A percentile compares a stretch with the other conserved stretches of the same genome.
Conservation (phyloP, 1,140 invertebrate species). For the Euglossa dilemma region DNA sequence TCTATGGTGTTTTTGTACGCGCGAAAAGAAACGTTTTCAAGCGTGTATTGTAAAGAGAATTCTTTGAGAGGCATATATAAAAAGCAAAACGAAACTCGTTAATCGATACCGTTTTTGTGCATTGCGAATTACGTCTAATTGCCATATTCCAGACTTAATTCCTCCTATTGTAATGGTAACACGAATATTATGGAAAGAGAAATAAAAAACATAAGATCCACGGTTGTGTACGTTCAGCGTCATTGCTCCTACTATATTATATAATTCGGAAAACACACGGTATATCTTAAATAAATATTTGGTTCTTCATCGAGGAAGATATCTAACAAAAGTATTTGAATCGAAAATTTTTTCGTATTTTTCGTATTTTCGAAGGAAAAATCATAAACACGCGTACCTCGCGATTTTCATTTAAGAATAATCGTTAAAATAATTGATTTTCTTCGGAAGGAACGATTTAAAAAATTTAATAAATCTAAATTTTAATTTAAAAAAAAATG, state of each 20-base stretch:
- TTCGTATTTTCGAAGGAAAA: too few relatives aligned
- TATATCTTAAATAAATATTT: neutral
- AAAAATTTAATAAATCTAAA: neutral
- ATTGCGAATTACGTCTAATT: conserved; percentile 70
- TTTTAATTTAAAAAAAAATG: neutral
- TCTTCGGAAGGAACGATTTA: neutral
- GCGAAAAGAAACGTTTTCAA: conserved; percentile 41
- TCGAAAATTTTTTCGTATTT: too few relatives aligned
- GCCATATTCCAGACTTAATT: conserved; percentile 75
- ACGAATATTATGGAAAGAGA: conserved; percentile 73
- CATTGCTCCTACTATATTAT: neutral
- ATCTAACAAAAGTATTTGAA: neutral
- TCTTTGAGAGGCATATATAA: conserved; percentile 50
- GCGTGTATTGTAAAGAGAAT: conserved; percentile 61
- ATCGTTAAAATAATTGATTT: too few relatives aligned
- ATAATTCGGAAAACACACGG: too few relatives aligned
- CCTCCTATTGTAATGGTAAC: conserved; percentile 74
- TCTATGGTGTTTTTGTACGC: conserved; percentile 58
- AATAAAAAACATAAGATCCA: conserved; percentile 71
- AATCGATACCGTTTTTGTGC: conserved; percentile 64
- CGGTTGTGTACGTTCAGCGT: conserved; percentile 2
- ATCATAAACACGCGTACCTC: too few relatives aligned
- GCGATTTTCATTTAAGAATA: too few relatives aligned
- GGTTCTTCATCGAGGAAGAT: neutral
- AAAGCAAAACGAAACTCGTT: conserved; percentile 58